Evolutionary conservation across 2,797 vertebrate species (phyloP).

Genomic region (Garrulus glandarius): DNA sequence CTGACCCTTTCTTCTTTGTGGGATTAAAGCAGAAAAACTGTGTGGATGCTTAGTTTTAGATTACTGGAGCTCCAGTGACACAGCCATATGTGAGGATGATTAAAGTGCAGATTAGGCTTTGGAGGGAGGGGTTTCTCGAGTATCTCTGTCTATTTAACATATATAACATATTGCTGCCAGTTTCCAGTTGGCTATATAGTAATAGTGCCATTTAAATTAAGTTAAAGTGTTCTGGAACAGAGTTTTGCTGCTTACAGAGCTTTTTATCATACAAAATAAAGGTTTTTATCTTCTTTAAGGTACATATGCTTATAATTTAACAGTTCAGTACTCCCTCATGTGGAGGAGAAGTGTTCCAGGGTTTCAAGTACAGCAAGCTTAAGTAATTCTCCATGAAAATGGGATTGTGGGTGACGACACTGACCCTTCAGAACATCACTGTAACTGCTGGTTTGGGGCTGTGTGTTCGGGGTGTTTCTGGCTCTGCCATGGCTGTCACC

Average conservation of each 20-base stretch:
- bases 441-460: background rate
- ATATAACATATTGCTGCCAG: background rate
- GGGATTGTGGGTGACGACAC: background rate
- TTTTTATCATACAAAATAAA: background rate
- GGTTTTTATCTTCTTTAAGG: background rate
- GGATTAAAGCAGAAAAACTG: slow-evolving; percentile 62
- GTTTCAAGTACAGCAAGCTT: background rate
- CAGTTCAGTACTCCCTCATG: background rate
- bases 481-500: background rate
- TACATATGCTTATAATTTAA: background rate
- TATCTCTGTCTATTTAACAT: slow-evolving; percentile 20
- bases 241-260: background rate
- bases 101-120: slow-evolving; percentile 77
- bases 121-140: background rate
- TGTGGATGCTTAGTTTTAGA: slow-evolving; percentile 65
- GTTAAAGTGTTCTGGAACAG: background rate
- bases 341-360: background rate
- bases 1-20: slow-evolving; percentile 41
- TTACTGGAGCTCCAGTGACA: slow-evolving; percentile 70
- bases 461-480: background rate
- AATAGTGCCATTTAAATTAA: background rate
- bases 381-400: background rate
- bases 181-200: background rate
- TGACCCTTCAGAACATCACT: background rate
- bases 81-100: slow-evolving; percentile 72